phyloP scores from a whole-genome alignment of 2,797 vertebrate species.

The Nannoperca australis region DNA sequence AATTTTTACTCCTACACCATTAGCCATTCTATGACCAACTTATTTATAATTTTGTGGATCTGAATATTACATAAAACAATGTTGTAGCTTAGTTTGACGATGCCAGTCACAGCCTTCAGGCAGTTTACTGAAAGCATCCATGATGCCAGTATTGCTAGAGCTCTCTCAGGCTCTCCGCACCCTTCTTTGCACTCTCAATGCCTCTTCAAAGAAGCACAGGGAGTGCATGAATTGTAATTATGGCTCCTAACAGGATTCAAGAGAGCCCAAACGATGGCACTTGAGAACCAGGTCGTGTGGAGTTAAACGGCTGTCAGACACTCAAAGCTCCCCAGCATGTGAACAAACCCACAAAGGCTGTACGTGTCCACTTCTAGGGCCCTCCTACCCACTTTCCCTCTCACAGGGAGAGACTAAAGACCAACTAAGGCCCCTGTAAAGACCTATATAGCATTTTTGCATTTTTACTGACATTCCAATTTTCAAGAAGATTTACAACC shows the following conservation, averaged over 20 bases:
- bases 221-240: conserved; percentile 86
- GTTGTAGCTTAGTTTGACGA: background rate
- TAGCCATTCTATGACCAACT: background rate
- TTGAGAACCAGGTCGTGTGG: conserved; percentile 87
- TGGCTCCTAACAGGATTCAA: conserved; percentile 86
- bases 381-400: conserved; percentile 59
- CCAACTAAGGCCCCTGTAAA: conserved; percentile 53
- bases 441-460: conserved; percentile 35
- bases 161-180: conserved; percentile 55
- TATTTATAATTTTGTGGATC: background rate
- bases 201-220: conserved; percentile 77
- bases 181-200: conserved; percentile 61
- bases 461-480: conserved; percentile 33
- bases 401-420: conserved; percentile 65
- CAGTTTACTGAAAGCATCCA: conserved; percentile 39
- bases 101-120: conserved; percentile 11
- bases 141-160: conserved; percentile 26
- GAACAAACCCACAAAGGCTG: conserved; percentile 77
- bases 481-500: conserved; percentile 20
- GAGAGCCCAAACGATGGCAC: conserved; percentile 79
- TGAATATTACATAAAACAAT: conserved; percentile 8
- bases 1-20: background rate
- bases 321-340: conserved; percentile 82
- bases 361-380: conserved; percentile 63
- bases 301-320: conserved; percentile 88